Conservation (phyloP, 2,113 vertebrate species). For the pig (Sus scrofa) region DNA sequence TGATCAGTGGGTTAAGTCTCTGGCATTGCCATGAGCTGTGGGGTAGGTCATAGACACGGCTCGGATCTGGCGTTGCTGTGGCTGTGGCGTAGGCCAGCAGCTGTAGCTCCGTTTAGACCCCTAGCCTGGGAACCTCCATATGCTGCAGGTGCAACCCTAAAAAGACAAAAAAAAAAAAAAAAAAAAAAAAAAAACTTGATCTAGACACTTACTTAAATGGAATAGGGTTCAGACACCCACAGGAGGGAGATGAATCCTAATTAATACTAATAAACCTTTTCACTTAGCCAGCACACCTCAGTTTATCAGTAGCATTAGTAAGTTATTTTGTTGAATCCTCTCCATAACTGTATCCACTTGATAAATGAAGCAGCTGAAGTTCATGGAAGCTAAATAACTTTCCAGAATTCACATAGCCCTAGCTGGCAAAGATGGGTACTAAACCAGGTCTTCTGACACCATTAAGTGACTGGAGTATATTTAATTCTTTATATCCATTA, state of each 20-base stretch:
- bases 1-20: too few relatives aligned
- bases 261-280: constrained; percentile 29
- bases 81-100: too few relatives aligned
- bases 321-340: constrained; percentile 14
- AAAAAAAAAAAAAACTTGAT: constrained; percentile 9
- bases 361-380: constrained; percentile 37
- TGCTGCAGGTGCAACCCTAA: too few relatives aligned
- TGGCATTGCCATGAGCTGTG: too few relatives aligned
- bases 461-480: not conserved
- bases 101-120: too few relatives aligned
- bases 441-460: constrained; percentile 7
- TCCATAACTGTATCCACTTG: not conserved
- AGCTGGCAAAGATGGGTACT: not conserved
- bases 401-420: not conserved
- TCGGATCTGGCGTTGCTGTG: too few relatives aligned
- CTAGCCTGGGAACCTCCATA: too few relatives aligned
- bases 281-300: not conserved
- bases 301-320: constrained; percentile 50
- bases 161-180: too few relatives aligned
- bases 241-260: not conserved
- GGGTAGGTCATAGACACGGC: too few relatives aligned
- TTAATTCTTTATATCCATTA: not conserved
- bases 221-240: not conserved
- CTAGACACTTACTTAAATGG: not conserved
- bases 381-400: not conserved